Conservation (phyloP, 1,140 invertebrate genomes). For the Oryzaephilus surinamensis region DNA sequence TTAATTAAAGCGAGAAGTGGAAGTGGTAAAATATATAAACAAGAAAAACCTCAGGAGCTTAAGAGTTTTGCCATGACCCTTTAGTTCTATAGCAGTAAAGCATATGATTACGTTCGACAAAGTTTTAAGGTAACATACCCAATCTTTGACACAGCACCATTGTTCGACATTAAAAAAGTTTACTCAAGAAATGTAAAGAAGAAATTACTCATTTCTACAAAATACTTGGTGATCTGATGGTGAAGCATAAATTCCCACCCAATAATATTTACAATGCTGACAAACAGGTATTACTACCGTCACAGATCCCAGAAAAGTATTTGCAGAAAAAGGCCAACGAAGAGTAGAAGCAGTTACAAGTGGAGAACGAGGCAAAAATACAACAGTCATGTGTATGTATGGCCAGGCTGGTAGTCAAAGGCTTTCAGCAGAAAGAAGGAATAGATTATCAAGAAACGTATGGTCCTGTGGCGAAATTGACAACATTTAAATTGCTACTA, state of each 20-base stretch:
- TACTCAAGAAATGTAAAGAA: too few relatives aligned
- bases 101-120: too few relatives aligned
- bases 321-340: conserved; percentile 33
- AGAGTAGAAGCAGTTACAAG: conserved; percentile 32
- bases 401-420: conserved; percentile 34
- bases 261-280: conserved; percentile 35
- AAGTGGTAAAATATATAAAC: too few relatives aligned
- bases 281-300: conserved; percentile 37
- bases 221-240: background rate
- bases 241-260: conserved; percentile 4
- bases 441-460: conserved; percentile 33
- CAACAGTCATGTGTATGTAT: conserved; percentile 24
- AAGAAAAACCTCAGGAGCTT: too few relatives aligned
- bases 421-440: conserved; percentile 26
- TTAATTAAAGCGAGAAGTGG: too few relatives aligned
- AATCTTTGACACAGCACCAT: too few relatives aligned
- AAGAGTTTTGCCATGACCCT: too few relatives aligned
- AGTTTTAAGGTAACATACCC: too few relatives aligned
- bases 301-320: conserved; percentile 33
- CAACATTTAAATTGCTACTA: conserved; percentile 25
- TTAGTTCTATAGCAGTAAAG: too few relatives aligned
- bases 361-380: conserved; percentile 10
- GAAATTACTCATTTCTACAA: conserved; percentile 1
- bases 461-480: conserved; percentile 28
- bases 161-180: too few relatives aligned